Base-by-base conservation (phyloP, 2,113 vertebrate genomes). In the Melanostigma gelatinosum region DNA sequence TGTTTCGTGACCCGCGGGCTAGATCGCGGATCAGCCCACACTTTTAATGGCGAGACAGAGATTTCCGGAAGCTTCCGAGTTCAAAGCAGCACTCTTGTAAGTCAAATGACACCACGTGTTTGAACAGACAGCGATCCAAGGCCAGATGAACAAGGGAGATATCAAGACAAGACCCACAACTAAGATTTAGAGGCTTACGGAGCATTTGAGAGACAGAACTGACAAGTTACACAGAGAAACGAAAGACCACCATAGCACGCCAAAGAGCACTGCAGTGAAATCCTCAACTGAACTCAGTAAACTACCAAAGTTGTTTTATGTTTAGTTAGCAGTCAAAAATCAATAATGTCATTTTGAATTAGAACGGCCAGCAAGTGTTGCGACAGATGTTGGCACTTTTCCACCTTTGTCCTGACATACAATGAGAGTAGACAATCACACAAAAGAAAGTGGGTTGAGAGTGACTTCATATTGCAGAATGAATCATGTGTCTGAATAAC, bases 41-140 rank as follows among this genome's bases (percentile, higher is more conserved):
- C 57, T 90, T 91, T 92, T 88, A 94, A 91, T 88, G 72, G 82
- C 5, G 15, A 87, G 75, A 82, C 75, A 70, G 82, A 88, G 76
- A 87, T 87, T 86, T 88, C 50, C 70, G 78, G 67, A 75, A 74
- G 80, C 63, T 77, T 75, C 75, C 24, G 42, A 74, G 79, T 71
- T 86, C 74, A 77, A 67, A 67, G 81, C 75, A 44, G 62, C 44
- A 57, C 46, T 75, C 77, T 74, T 75, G 72, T 72, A 55, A 69
- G 70, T 90, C 64, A 87, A 91, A 88, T 87, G 74, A 85, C 80
- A 75, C 55, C 38, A 67, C 83, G 44, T 70, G 71, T 86, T 83
- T 71, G 58, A 82, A 77, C 22, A 83, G 78, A 85, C 58, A 62
- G 8, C 42, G 48, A 34, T 71, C 32, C 34, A 2, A 61, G 76